These are phyloP conservation scores for Pseudopodoces humilis DNA, from an alignment of 2,113 vertebrate species.

Conservation along the genomic window DNA sequence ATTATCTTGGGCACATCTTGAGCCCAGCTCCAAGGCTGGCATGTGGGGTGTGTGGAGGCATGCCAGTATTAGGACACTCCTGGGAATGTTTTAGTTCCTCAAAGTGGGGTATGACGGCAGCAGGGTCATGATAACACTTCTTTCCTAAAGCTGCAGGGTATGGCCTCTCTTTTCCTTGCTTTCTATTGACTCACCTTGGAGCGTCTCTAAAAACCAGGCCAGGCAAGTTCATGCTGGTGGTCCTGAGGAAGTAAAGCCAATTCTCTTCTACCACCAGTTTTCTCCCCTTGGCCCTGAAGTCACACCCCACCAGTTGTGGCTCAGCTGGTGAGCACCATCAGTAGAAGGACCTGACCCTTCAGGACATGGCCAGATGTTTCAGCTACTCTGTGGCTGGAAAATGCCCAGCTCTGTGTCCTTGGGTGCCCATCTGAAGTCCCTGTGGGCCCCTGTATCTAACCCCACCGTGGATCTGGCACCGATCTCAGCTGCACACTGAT, in stretches of 20 bases:
- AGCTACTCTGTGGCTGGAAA: background rate
- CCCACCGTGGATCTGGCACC: rapidly evolving
- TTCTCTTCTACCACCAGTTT: background rate
- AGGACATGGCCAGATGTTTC: background rate
- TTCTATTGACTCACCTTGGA: background rate
- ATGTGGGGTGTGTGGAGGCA: rapidly evolving
- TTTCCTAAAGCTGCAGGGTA: background rate
- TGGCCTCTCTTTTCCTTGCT: background rate
- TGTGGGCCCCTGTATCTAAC: background rate
- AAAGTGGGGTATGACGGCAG: background rate
- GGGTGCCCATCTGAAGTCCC: background rate
- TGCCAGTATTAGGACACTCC: background rate
- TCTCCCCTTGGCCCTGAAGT: background rate
- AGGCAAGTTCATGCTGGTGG: background rate
- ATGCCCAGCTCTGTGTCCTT: background rate
- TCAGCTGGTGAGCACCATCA: background rate
- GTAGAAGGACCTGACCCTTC: background rate
- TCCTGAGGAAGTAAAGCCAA: background rate
- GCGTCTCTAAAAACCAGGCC: background rate
- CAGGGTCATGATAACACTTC: background rate
- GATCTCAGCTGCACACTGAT: background rate
- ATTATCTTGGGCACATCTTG: background rate
- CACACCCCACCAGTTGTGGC: background rate
- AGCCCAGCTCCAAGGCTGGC: background rate
- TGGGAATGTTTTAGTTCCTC: background rate